Percentiles rank a stretch among this genome's conserved stretches.
Conservation (phyloP, 2,888 invertebrate species). For the Hypercompe scribonia region DNA sequence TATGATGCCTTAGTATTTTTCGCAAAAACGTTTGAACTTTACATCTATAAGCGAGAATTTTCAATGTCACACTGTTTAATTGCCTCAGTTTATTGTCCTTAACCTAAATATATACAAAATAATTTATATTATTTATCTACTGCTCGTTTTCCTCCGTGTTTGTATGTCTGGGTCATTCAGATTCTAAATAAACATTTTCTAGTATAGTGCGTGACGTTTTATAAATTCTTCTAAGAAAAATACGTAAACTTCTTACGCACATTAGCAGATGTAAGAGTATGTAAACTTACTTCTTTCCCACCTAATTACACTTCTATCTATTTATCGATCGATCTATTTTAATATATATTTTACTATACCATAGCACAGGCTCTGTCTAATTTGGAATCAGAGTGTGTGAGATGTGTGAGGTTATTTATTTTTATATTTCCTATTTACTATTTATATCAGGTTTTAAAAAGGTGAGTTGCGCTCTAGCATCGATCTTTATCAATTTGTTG, state of each 20-base stretch:
- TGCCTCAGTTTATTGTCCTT: constrained; percentile 29
- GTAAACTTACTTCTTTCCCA: not conserved
- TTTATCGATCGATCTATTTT: too few relatives aligned
- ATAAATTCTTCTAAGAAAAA: not conserved
- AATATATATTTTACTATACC: too few relatives aligned
- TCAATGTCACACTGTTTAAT: not conserved
- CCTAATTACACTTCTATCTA: not conserved
- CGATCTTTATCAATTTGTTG: too few relatives aligned
- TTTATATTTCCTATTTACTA: too few relatives aligned
- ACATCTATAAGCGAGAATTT: not conserved
- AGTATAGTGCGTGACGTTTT: not conserved
- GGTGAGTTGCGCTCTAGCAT: too few relatives aligned
- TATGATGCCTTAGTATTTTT: not conserved
- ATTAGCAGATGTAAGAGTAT: not conserved
- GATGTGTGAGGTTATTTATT: too few relatives aligned
- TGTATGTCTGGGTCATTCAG: constrained; percentile 23
- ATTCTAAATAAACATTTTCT: not conserved
- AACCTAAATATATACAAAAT: constrained; percentile 32
- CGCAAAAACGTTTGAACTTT: not conserved
- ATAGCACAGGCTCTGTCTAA: too few relatives aligned
- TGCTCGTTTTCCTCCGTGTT: constrained; percentile 34
- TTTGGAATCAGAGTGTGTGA: too few relatives aligned
- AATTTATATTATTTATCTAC: not conserved
- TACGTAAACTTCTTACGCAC: not conserved
- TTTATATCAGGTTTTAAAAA: too few relatives aligned